These are phyloP conservation scores for Lasioglossum pauxillum DNA, from an alignment of 2,888 invertebrate species.

Conservation along the genomic window DNA sequence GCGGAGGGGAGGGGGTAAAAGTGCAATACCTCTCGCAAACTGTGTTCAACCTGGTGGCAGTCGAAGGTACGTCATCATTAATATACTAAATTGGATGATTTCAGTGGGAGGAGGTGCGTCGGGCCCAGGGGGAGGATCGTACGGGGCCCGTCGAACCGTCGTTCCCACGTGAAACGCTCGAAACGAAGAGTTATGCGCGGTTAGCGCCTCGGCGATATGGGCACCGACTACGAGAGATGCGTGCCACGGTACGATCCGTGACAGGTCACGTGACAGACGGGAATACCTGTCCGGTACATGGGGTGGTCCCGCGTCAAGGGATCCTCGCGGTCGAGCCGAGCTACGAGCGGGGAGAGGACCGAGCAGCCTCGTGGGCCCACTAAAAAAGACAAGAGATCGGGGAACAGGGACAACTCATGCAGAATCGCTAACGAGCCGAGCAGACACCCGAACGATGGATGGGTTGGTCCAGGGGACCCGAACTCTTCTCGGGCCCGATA, in stretches of 20 bases:
- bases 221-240: conserved; percentile 52
- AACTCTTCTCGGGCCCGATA: conserved; percentile 50
- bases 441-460: conserved; percentile 81
- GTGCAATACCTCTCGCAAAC: background rate
- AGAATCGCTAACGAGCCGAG: conserved; percentile 81
- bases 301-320: conserved; percentile 81
- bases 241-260: conserved; percentile 65
- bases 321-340: conserved; percentile 44
- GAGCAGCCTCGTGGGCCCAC: conserved; percentile 60
- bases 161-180: conserved; percentile 56
- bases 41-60: background rate
- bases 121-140: background rate
- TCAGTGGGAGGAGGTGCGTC: fast-evolving
- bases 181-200: conserved; percentile 70
- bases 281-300: conserved; percentile 80
- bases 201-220: conserved; percentile 71
- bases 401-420: conserved; percentile 79
- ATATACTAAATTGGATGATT: background rate
- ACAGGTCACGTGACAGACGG: conserved; percentile 81
- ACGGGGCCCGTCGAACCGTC: conserved; percentile 25
- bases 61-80: background rate
- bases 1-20: background rate
- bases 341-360: conserved; percentile 12
- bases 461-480: conserved; percentile 66
- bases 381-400: conserved; percentile 72